Conservation (phyloP, 2,113 vertebrate species). For the Neolamprologus toae region DNA sequence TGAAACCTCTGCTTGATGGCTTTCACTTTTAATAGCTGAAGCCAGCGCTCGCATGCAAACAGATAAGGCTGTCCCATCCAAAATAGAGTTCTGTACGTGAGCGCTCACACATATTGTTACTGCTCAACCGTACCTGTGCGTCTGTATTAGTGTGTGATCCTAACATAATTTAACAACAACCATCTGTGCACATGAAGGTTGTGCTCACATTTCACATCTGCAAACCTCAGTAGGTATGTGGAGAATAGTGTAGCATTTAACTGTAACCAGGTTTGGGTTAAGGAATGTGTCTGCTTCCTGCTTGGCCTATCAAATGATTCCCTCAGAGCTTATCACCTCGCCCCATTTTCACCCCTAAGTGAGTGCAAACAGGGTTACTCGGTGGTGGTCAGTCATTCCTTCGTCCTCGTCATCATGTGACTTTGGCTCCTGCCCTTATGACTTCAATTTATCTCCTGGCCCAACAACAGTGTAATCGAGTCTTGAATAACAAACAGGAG, state of each 20-base stretch:
- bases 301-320: neutral
- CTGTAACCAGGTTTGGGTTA: neutral
- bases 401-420: constrained; percentile 23
- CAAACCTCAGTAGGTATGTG: neutral
- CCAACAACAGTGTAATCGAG: constrained; percentile 38
- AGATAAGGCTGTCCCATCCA: constrained; percentile 2
- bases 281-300: constrained; percentile 9
- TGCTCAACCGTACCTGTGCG: neutral
- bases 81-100: neutral
- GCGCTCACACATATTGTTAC: neutral
- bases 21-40: constrained; percentile 16
- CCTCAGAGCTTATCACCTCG: neutral
- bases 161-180: constrained; percentile 9
- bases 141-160: constrained; percentile 19
- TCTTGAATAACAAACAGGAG: constrained; percentile 34
- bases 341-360: neutral
- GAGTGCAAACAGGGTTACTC: neutral
- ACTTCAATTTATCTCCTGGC: constrained; percentile 31
- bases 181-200: constrained; percentile 1
- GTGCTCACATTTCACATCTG: neutral
- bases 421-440: constrained; percentile 13
- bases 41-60: neutral
- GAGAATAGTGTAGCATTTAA: constrained; percentile 4
- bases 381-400: neutral
- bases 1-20: constrained; percentile 25